Percentiles rank a stretch among this genome's conserved stretches.
Conservation (phyloP, 2,113 vertebrate species). For the Patagioenas fasciata region DNA sequence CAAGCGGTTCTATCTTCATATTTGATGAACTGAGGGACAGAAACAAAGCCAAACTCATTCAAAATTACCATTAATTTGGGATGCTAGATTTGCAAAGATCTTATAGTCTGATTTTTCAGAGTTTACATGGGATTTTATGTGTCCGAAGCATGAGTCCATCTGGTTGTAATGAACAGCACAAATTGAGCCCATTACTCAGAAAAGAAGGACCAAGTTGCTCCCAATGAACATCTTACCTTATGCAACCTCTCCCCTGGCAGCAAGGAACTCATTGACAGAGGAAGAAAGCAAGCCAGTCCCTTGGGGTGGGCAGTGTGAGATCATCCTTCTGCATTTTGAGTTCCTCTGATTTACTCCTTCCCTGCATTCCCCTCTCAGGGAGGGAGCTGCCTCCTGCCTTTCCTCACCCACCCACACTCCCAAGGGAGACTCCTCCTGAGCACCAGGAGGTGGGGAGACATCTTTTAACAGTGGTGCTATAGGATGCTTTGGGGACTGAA, state of each 20-base stretch:
- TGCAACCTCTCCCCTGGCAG: neutral
- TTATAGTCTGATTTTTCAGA: conserved; percentile 15
- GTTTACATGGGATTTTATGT: conserved; percentile 9
- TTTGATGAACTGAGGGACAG: neutral
- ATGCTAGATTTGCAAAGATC: neutral
- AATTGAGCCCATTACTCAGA: neutral
- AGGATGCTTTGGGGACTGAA: neutral
- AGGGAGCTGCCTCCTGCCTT: neutral
- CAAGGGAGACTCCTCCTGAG: neutral
- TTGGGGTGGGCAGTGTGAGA: neutral
- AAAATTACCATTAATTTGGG: conserved; percentile 24
- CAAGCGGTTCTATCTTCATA: neutral
- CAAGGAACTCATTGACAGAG: neutral
- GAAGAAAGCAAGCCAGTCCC: neutral
- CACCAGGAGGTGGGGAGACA: neutral
- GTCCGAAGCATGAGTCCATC: neutral
- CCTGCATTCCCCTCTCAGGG: neutral
- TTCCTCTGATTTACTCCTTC: neutral
- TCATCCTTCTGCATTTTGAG: neutral
- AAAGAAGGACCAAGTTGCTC: neutral
- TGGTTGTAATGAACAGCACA: neutral
- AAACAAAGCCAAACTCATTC: conserved; percentile 13
- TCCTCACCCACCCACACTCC: neutral
- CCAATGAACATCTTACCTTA: neutral
- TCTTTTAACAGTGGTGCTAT: neutral